Conservation (phyloP, 1,140 invertebrate genomes). For the Bilobella aurantiaca region DNA sequence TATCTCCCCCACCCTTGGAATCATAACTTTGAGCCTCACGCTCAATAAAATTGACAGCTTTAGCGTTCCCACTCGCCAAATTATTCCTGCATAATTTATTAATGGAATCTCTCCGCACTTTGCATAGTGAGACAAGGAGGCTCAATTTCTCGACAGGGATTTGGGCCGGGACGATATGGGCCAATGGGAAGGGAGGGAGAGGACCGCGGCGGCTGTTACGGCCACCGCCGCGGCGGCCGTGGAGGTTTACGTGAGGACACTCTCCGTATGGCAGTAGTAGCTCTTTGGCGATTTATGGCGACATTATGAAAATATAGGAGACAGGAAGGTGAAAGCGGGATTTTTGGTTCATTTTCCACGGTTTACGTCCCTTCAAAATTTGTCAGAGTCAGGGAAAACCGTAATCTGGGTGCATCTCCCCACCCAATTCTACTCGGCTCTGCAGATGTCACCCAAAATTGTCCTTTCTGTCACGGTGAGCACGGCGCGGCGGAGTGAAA, state of each 20-base stretch:
- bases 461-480: too few species aligned
- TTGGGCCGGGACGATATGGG: neutral
- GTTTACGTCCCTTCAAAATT: neutral
- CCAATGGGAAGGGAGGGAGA: neutral
- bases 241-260: neutral
- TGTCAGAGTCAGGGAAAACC: neutral
- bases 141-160: too few species aligned
- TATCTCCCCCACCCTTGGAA: neutral
- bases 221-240: too few species aligned
- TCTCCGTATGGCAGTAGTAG: neutral
- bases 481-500: too few species aligned
- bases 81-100: slow-evolving; percentile 9
- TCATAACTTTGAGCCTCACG: slow-evolving; percentile 5
- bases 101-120: neutral
- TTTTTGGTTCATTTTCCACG: neutral
- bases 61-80: slow-evolving; percentile 3
- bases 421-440: neutral
- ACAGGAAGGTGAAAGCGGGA: neutral
- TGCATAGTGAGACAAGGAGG: neutral
- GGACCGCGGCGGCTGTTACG: too few species aligned
- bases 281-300: neutral
- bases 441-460: neutral
- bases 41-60: slow-evolving; percentile 13
- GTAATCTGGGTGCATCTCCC: neutral
- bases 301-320: neutral